A percentile compares a stretch with the other conserved stretches of the same genome.
phyloP scores from a whole-genome alignment of 2,888 invertebrate species.

The Athetis lepigone region DNA sequence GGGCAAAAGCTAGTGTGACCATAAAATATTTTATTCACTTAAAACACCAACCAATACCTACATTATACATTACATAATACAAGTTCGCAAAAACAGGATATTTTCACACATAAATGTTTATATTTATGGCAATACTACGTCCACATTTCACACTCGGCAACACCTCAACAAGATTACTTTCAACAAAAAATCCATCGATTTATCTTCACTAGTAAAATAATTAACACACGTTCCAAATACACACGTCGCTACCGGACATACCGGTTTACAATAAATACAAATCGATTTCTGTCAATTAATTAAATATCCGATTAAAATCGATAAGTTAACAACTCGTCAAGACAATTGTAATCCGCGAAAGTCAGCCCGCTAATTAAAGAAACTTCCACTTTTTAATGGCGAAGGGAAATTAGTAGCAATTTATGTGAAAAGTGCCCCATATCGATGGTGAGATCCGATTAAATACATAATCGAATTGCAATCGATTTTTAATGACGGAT shows the following conservation, averaged over 20 bases:
- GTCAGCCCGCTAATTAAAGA: slow-evolving; percentile 51
- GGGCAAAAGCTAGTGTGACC: too few species aligned
- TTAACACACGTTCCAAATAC: slow-evolving; percentile 48
- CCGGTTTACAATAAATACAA: slow-evolving; percentile 57
- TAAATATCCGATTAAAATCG: slow-evolving; percentile 54
- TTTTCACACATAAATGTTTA: slow-evolving; percentile 1
- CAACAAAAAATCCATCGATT: slow-evolving; percentile 36
- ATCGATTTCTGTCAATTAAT: slow-evolving; percentile 60
- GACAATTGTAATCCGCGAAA: slow-evolving; percentile 67
- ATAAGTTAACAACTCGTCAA: slow-evolving; percentile 54
- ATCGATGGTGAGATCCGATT: slow-evolving; percentile 54
- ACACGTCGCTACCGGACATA: slow-evolving; percentile 43
- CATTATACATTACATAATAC: too few species aligned
- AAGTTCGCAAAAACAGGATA: background rate
- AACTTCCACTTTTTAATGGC: slow-evolving; percentile 50
- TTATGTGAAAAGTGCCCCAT: slow-evolving; percentile 43
- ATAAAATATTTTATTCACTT: too few species aligned
- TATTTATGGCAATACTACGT: slow-evolving; percentile 16
- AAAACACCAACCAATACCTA: too few species aligned
- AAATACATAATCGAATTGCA: slow-evolving; percentile 48
- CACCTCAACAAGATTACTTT: slow-evolving; percentile 29
- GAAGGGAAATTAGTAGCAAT: slow-evolving; percentile 60
- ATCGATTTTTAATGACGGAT: slow-evolving; percentile 56
- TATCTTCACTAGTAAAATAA: slow-evolving; percentile 38
- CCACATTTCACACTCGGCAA: slow-evolving; percentile 24